Evolutionary conservation across 1,140 invertebrate species (phyloP), one percentile per base, ranked within the genome.

Genomic region (Coptotermes formosanus): DNA sequence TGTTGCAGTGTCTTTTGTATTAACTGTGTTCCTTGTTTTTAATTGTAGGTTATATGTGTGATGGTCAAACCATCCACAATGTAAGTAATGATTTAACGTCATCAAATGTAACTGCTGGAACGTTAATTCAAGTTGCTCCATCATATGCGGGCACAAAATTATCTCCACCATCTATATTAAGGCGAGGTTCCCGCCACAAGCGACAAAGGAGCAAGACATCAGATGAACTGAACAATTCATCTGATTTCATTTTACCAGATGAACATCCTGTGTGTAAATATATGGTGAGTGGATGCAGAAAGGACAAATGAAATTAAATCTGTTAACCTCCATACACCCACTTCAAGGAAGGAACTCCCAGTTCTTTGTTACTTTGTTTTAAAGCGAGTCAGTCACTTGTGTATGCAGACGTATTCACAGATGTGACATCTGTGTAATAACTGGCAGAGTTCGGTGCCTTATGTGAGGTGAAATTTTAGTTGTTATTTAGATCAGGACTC

Each of bases 101-200:
- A 30, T n/a, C n/a, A 12, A 25, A 7, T 1, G n/a, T 75, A 45
- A 30, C 43, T 16, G 48, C 11, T 48, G 55, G 48, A 55, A 43
- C 43, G 30, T 38, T 86, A 44, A 86, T 86, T 19, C 69, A 69
- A 9, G 81, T 86, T 44, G 82, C 75, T 38, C 82, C 82, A 30
- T 81, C 69, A 69, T 32, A 59, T 64, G 55, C 85, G 43, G 32
- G 48, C 44, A 85, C 84, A 45, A 86, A 86, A 87, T 89, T 91
- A 32, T 90, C 91, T 25, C 93, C 93, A 8, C 93, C 94, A 0
- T 93, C 94, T 1, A 95, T 95, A 87, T 89, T 95, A 64, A 89
- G 93, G 75, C 88, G 93, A 43, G 92, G 89, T 44, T 55, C 14
- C 23, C 48, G 85, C 30, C 48, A 84, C 30, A 86, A 86, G 75